Evolutionary conservation across 2,797 vertebrate species (phyloP).

Genomic region (Xyrichtys novacula): DNA sequence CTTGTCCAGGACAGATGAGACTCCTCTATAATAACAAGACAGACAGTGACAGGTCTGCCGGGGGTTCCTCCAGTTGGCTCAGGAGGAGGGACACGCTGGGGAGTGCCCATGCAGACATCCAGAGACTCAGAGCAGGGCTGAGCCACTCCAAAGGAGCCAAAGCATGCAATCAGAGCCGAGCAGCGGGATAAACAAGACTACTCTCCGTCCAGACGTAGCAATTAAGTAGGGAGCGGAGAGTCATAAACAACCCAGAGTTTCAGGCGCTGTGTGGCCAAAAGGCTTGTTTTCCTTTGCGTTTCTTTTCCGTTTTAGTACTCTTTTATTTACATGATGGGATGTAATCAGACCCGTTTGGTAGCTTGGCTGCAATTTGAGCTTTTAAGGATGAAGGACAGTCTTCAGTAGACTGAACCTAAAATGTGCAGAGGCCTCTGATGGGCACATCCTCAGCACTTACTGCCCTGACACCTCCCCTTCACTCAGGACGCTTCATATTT

Average conservation of each 20-base stretch:
- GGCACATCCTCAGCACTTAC: conserved; percentile 14
- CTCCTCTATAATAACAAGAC: conserved; percentile 49
- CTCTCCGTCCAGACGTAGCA: conserved; percentile 74
- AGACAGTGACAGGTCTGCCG: conserved; percentile 54
- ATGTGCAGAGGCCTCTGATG: conserved; percentile 16
- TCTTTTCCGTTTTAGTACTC: conserved; percentile 49
- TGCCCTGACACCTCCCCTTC: conserved; percentile 10
- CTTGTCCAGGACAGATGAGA: conserved; percentile 59
- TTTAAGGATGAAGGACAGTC: conserved; percentile 33
- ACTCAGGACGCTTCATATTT: conserved; percentile 15
- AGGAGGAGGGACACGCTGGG: conserved; percentile 48
- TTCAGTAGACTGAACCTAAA: conserved; percentile 20
- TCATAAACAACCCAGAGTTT: conserved; percentile 72
- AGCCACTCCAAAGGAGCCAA: conserved; percentile 71
- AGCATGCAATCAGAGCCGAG: conserved; percentile 77
- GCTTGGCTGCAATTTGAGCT: conserved; percentile 29
- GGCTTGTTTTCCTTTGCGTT: conserved; percentile 46
- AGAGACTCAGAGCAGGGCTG: conserved; percentile 64
- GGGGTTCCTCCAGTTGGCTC: conserved; percentile 62
- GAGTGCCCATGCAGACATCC: conserved; percentile 58
- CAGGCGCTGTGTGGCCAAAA: conserved; percentile 50
- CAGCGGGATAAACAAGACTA: conserved; percentile 75
- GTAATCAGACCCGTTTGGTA: conserved; percentile 41
- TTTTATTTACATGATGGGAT: conserved; percentile 57
- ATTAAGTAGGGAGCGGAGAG: conserved; percentile 66